phyloP scores from a whole-genome alignment of 2,797 vertebrate species.

The Tenualosa thibaudeaui region DNA sequence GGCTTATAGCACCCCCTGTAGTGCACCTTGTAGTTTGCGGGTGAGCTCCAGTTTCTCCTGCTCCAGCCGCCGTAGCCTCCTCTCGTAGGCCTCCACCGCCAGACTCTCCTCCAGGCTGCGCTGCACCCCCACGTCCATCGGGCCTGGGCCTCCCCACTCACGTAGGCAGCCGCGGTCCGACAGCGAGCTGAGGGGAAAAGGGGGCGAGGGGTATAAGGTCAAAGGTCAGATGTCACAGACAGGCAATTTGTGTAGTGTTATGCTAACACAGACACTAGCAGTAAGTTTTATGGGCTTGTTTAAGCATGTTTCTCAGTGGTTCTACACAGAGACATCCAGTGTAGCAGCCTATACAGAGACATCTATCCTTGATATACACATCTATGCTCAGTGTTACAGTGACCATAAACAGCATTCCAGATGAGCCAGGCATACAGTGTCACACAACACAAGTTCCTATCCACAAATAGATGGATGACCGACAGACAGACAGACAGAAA shows the following conservation, averaged over 20 bases:
- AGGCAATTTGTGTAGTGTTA: background rate
- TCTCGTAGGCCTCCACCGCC: constrained; percentile 95
- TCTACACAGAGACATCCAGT: background rate
- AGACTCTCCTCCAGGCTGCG: constrained; percentile 91
- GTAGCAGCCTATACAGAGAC: background rate
- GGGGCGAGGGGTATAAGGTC: background rate
- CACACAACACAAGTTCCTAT: too few species aligned
- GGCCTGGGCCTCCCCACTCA: constrained; percentile 62
- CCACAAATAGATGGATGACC: too few species aligned
- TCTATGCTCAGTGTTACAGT: too few species aligned
- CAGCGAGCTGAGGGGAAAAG: constrained; percentile 74
- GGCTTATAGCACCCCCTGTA: too few species aligned
- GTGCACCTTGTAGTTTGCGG: constrained; percentile 92
- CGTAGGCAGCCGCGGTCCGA: constrained; percentile 90
- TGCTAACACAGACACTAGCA: background rate
- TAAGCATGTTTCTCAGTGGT: background rate
- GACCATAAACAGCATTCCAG: too few species aligned
- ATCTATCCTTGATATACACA: too few species aligned
- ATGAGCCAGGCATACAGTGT: too few species aligned
- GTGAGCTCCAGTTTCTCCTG: constrained; percentile 95
- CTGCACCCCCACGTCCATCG: constrained; percentile 85
- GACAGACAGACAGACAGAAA: too few species aligned
- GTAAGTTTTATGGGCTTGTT: background rate
- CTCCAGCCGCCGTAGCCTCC: constrained; percentile 92
- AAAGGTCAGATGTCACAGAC: background rate